Percentiles rank a stretch among this genome's conserved stretches.
Evolutionary conservation across 2,797 vertebrate species (phyloP).

Genomic region (Scolopax bukidnonensis): DNA sequence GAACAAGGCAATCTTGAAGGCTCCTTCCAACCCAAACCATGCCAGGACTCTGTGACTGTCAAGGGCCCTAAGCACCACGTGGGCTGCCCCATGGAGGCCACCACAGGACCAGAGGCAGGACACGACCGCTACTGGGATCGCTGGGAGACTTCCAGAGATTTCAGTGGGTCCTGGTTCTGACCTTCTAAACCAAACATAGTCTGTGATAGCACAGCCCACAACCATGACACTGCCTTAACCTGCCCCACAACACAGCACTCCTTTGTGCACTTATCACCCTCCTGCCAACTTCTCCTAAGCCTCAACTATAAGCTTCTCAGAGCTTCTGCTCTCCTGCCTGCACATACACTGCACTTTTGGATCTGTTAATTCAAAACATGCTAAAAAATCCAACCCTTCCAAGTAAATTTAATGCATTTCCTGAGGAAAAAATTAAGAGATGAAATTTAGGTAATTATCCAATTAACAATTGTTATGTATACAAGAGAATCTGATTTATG

Average conservation of each 20-base stretch:
- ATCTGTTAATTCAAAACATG: background rate
- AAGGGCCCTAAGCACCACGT: fast-evolving
- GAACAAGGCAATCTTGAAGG: too few relatives aligned
- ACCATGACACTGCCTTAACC: background rate
- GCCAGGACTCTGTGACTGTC: too few relatives aligned
- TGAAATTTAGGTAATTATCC: constrained; percentile 45
- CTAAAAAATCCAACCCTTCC: background rate
- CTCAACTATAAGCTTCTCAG: background rate
- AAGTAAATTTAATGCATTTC: background rate
- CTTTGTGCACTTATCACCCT: background rate
- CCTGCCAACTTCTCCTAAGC: background rate
- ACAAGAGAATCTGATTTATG: constrained; percentile 46
- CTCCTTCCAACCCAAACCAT: too few relatives aligned
- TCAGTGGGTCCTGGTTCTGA: background rate
- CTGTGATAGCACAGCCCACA: background rate
- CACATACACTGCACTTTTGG: background rate
- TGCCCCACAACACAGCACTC: background rate
- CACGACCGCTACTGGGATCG: background rate
- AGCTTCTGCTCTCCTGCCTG: background rate
- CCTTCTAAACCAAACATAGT: background rate
- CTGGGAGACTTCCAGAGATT: background rate
- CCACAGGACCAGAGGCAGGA: background rate
- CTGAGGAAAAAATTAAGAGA: background rate
- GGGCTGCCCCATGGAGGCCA: background rate
- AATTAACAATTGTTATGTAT: constrained; percentile 52